Conservation (phyloP, 2,797 vertebrate species). For the Chaunax sp. region DNA sequence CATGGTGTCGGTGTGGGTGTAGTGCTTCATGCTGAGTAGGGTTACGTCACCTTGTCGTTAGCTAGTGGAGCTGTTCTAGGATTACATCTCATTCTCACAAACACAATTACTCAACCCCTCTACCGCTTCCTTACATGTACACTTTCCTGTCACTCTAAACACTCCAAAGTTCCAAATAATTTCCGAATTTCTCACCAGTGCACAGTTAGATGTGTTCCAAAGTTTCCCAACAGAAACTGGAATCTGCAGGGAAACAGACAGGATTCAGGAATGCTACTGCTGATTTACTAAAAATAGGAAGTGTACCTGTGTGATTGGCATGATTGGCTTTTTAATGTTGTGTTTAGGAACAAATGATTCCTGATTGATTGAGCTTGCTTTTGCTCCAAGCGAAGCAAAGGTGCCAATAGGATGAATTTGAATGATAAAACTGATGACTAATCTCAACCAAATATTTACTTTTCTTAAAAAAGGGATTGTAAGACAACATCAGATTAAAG, state of each 20-base stretch:
- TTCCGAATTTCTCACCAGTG: not conserved
- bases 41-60: slow-evolving; percentile 68
- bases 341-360: too few species aligned
- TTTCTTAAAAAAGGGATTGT: not conserved
- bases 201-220: not conserved
- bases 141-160: slow-evolving; percentile 12
- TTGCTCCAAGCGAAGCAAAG: too few species aligned
- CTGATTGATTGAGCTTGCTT: too few species aligned
- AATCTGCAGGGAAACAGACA: too few species aligned
- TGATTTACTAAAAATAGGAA: too few species aligned
- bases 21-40: slow-evolving; percentile 67
- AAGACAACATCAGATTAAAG: not conserved
- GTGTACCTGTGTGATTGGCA: too few species aligned
- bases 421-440: not conserved
- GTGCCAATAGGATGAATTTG: too few species aligned
- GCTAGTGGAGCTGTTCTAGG: slow-evolving; percentile 44
- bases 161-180: not conserved
- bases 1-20: slow-evolving; percentile 64
- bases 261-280: too few species aligned
- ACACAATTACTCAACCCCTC: slow-evolving; percentile 16
- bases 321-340: too few species aligned
- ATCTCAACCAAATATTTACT: slow-evolving; percentile 1
- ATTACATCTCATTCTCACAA: slow-evolving; percentile 47
- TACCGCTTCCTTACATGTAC: slow-evolving; percentile 25
- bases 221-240: too few species aligned